Percentiles rank a stretch among this genome's conserved stretches.
These are phyloP conservation scores for Allacma fusca DNA, from an alignment of 2,888 invertebrate species.

Conservation along the genomic window DNA sequence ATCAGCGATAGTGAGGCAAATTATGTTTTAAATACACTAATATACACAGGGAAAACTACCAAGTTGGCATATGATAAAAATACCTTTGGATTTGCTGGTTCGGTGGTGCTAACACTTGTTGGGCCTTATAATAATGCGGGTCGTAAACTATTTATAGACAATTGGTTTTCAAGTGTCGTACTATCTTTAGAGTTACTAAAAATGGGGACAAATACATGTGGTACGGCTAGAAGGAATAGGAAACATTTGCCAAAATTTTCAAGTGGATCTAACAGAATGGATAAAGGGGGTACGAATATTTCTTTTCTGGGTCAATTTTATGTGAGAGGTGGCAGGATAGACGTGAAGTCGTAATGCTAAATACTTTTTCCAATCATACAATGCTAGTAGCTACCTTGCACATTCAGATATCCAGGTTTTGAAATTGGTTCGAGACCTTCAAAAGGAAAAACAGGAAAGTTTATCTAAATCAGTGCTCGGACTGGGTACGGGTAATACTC, in stretches of 20 bases:
- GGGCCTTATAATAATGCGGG: neutral
- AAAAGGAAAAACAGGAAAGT: no score
- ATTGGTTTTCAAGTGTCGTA: no score
- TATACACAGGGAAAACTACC: neutral
- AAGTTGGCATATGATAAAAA: neutral
- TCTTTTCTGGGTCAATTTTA: neutral
- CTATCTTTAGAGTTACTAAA: no score
- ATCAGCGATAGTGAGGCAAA: neutral
- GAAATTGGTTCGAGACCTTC: no score
- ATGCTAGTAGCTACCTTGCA: no score
- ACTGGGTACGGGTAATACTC: no score
- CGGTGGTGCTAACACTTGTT: neutral
- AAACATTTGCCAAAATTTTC: neutral
- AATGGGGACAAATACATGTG: neutral
- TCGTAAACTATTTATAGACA: neutral
- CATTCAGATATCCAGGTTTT: no score
- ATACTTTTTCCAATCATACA: no score
- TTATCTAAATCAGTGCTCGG: no score
- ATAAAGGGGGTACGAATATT: neutral
- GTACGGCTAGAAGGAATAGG: neutral
- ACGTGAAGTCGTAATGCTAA: conserved; percentile 1
- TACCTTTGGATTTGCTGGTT: neutral
- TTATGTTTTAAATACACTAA: neutral
- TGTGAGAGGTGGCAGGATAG: neutral
- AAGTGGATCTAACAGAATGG: neutral